Conservation (phyloP, 2,113 vertebrate genomes). For the Morone chrysops region DNA sequence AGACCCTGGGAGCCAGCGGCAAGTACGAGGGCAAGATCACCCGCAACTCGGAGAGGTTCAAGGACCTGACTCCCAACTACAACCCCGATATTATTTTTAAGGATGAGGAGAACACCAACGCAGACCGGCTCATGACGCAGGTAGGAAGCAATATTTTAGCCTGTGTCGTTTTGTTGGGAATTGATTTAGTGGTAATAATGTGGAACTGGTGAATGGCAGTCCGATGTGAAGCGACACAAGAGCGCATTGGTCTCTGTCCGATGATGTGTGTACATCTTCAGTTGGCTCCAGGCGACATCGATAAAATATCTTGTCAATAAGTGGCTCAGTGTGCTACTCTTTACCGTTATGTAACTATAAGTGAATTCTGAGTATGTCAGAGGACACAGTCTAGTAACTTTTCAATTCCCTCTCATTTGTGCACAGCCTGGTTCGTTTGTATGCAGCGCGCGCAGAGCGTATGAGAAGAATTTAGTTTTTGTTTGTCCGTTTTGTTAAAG, state of each 20-base stretch:
- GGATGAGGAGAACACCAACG: constrained; percentile 14
- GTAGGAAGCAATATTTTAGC: neutral
- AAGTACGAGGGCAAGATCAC: constrained; percentile 14
- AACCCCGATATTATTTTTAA: constrained; percentile 9
- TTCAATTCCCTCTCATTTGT: neutral
- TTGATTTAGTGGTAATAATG: neutral
- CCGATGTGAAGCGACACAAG: neutral
- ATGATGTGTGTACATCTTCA: neutral
- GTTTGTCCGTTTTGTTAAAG: no score
- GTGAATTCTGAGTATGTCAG: neutral
- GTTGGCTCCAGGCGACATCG: neutral
- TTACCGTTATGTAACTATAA: neutral
- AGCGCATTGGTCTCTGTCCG: neutral
- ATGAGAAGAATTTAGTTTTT: no score
- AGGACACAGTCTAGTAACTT: neutral
- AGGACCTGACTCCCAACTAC: constrained; percentile 14
- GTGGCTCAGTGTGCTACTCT: neutral
- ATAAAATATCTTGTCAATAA: neutral
- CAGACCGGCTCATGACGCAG: constrained; percentile 9
- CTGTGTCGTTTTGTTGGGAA: neutral
- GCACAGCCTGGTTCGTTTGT: neutral
- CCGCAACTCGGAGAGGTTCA: constrained; percentile 15
- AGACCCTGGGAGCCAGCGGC: constrained; percentile 14
- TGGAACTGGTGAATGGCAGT: neutral
- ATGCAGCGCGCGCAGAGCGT: no score